A percentile compares a stretch with the other conserved stretches of the same genome.
Conservation (phyloP, 2,113 vertebrate genomes). For the Sebastes schlegelii region DNA sequence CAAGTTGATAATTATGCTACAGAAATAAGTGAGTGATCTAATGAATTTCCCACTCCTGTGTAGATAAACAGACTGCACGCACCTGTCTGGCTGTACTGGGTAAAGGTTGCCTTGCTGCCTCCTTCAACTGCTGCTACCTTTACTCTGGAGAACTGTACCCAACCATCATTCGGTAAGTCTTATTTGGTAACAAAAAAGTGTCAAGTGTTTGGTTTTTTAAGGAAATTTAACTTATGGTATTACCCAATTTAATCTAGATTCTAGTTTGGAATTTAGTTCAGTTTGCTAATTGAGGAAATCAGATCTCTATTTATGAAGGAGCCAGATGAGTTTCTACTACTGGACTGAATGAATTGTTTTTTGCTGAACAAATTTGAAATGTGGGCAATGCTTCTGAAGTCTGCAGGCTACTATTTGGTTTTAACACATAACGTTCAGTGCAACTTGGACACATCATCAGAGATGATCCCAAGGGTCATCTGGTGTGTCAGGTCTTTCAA, state of each 20-base stretch:
- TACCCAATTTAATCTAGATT: too few species aligned
- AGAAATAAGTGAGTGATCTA: neutral
- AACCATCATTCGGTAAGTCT: conserved; percentile 80
- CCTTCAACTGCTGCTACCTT: conserved; percentile 90
- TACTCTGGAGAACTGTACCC: conserved; percentile 83
- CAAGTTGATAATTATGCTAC: neutral
- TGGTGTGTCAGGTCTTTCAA: too few species aligned
- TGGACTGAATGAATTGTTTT: neutral
- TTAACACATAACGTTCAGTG: too few species aligned
- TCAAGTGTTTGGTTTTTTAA: too few species aligned
- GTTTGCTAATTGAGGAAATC: neutral
- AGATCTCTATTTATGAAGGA: neutral
- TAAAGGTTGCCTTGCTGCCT: conserved; percentile 90
- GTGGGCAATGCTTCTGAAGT: too few species aligned
- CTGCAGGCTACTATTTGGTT: too few species aligned
- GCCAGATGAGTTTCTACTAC: neutral
- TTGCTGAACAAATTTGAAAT: neutral
- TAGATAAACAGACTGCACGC: conserved; percentile 84
- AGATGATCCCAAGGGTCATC: too few species aligned
- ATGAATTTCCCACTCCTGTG: conserved; percentile 13
- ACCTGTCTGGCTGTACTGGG: conserved; percentile 89
- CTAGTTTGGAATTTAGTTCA: too few species aligned
- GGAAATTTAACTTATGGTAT: too few species aligned
- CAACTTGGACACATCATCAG: too few species aligned
- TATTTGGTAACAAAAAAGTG: neutral